Evolutionary conservation across 2,113 vertebrate genomes (phyloP).

Genomic region (Equus przewalskii): DNA sequence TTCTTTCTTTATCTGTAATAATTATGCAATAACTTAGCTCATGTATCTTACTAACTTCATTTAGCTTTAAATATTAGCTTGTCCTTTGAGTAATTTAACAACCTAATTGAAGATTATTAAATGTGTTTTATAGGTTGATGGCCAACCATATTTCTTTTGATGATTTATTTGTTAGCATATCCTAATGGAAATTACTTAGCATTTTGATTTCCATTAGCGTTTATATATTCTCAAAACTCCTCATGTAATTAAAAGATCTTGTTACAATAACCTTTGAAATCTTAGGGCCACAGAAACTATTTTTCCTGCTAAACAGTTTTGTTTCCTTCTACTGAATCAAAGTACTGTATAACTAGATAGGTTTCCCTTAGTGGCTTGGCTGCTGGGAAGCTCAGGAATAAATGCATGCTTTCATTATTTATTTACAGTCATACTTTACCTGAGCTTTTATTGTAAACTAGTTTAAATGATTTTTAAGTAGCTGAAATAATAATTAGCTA

Average conservation of each 20-base stretch:
- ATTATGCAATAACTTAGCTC: not conserved
- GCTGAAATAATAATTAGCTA: not conserved
- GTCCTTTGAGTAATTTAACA: constrained; percentile 19
- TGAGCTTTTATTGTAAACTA: not conserved
- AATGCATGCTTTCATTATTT: not conserved
- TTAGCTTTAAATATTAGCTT: not conserved
- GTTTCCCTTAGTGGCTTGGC: not conserved
- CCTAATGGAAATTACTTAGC: not conserved
- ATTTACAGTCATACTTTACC: not conserved
- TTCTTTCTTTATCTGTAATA: not conserved
- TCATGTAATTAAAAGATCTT: not conserved
- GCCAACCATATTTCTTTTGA: not conserved
- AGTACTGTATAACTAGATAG: not conserved
- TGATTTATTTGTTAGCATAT: not conserved
- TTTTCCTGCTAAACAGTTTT: not conserved
- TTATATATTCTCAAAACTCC: not conserved
- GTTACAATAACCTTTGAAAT: not conserved
- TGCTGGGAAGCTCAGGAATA: not conserved
- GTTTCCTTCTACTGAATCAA: not conserved
- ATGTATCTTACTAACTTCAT: not conserved
- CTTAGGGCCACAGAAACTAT: not conserved
- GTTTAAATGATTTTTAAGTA: not conserved
- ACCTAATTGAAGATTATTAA: not conserved
- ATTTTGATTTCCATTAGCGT: constrained; percentile 18
- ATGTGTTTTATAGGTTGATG: not conserved